These are phyloP conservation scores for Heliconius hortense DNA, from an alignment of 2,888 invertebrate species.

Conservation along the genomic window DNA sequence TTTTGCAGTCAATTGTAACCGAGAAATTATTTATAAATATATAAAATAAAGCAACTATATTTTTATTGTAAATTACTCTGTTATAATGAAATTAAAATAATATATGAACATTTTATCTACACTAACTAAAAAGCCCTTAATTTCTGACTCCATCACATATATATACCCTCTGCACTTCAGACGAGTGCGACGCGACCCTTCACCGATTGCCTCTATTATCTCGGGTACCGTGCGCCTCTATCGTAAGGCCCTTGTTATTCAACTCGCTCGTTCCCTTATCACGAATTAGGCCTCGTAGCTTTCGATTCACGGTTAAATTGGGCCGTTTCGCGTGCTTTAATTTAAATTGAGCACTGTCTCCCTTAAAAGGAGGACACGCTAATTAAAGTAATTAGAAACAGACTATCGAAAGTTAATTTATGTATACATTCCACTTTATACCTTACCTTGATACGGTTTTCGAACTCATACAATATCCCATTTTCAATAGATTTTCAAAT, in stretches of 20 bases:
- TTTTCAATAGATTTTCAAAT: slow-evolving; percentile 42
- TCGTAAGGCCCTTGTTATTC: slow-evolving; percentile 69
- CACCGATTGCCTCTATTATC: slow-evolving; percentile 65
- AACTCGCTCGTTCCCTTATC: slow-evolving; percentile 71
- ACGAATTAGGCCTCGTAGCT: slow-evolving; percentile 71
- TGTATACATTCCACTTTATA: not conserved
- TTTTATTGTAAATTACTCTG: not conserved
- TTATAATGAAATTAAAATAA: not conserved
- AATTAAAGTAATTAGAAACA: slow-evolving; percentile 76
- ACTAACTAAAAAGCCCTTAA: not conserved
- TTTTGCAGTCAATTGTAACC: slow-evolving; percentile 13
- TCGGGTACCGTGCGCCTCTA: slow-evolving; percentile 51
- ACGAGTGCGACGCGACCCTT: slow-evolving; percentile 46
- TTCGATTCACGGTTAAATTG: slow-evolving; percentile 72
- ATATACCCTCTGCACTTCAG: slow-evolving; percentile 25
- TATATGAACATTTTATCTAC: not conserved
- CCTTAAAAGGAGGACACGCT: slow-evolving; percentile 70
- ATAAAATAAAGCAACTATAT: not conserved
- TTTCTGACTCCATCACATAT: slow-evolving; percentile 18
- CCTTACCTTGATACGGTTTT: not conserved
- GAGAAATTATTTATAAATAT: not conserved
- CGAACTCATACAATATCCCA: not conserved
- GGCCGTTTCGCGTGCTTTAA: slow-evolving; percentile 69
- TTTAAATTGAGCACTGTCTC: slow-evolving; percentile 70
- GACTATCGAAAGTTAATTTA: slow-evolving; percentile 54